phyloP scores from a whole-genome alignment of 2,888 invertebrate species.

The Amorpha juglandis region DNA sequence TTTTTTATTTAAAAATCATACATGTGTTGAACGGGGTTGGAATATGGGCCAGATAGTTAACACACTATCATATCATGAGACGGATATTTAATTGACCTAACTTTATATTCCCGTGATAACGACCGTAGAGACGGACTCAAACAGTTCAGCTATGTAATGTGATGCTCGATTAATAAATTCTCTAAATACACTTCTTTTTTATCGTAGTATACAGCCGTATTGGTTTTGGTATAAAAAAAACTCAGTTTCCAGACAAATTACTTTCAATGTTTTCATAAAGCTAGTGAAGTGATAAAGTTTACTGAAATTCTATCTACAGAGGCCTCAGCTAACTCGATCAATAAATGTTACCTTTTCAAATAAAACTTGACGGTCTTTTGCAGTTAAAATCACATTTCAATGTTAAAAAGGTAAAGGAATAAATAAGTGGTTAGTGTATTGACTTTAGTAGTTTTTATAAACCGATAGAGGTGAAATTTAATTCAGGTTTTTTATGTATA shows the following conservation, averaged over 20 bases:
- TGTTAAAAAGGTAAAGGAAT: neutral
- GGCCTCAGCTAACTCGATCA: neutral
- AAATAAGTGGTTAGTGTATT: no score
- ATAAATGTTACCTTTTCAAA: slow-evolving; percentile 18
- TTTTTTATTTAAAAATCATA: no score
- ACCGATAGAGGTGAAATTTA: no score
- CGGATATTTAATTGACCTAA: no score
- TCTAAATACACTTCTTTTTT: neutral
- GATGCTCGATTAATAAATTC: neutral
- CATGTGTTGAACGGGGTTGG: no score
- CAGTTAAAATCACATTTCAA: neutral
- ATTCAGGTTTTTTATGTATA: no score
- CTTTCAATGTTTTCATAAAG: slow-evolving; percentile 5
- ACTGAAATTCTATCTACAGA: neutral
- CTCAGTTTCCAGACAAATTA: slow-evolving; percentile 15
- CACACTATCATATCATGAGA: no score
- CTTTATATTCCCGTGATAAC: no score
- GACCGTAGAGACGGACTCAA: neutral
- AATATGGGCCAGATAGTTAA: no score
- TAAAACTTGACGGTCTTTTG: neutral
- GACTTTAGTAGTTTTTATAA: no score
- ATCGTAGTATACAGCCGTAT: neutral
- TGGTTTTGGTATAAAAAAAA: slow-evolving; percentile 7
- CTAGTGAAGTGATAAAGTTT: neutral
- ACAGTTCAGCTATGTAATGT: neutral